A percentile compares a stretch with the other conserved stretches of the same genome.
Conservation (phyloP, 2,797 vertebrate species). For the Echiichthys vipera region DNA sequence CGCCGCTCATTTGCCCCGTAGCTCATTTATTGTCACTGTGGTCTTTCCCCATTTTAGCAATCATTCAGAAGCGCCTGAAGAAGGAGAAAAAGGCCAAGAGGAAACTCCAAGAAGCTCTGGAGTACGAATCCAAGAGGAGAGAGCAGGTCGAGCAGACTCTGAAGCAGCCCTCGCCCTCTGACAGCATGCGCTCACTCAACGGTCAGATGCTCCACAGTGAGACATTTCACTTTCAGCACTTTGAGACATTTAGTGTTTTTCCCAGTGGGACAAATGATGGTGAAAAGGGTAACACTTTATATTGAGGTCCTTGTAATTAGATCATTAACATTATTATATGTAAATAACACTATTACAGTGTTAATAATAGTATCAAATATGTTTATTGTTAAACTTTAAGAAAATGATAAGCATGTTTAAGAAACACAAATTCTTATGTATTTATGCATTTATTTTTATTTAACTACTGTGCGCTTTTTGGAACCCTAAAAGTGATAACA, state of each 20-base stretch:
- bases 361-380: too few species aligned
- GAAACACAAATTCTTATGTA: too few species aligned
- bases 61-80: conserved; percentile 99
- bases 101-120: conserved; percentile 99
- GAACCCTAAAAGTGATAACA: too few species aligned
- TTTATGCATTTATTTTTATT: too few species aligned
- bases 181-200: conserved; percentile 96
- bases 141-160: conserved; percentile 96
- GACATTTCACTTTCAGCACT: conserved; percentile 10
- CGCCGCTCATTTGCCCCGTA: conserved; percentile 17
- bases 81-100: conserved; percentile 99
- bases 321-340: too few species aligned
- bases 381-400: too few species aligned
- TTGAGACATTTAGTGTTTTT: neutral
- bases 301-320: too few species aligned
- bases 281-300: too few species aligned
- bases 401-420: too few species aligned
- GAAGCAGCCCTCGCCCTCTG: conserved; percentile 96
- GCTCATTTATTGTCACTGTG: conserved; percentile 32
- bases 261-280: neutral
- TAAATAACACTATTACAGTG: too few species aligned
- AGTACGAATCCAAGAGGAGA: conserved; percentile 97
- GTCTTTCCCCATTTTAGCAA: conserved; percentile 82
- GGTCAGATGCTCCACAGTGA: conserved; percentile 86
- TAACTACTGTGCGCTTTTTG: too few species aligned